A percentile compares a stretch with the other conserved stretches of the same genome.
phyloP scores from a whole-genome alignment of 2,888 invertebrate species.

The Mythimna vitellina region DNA sequence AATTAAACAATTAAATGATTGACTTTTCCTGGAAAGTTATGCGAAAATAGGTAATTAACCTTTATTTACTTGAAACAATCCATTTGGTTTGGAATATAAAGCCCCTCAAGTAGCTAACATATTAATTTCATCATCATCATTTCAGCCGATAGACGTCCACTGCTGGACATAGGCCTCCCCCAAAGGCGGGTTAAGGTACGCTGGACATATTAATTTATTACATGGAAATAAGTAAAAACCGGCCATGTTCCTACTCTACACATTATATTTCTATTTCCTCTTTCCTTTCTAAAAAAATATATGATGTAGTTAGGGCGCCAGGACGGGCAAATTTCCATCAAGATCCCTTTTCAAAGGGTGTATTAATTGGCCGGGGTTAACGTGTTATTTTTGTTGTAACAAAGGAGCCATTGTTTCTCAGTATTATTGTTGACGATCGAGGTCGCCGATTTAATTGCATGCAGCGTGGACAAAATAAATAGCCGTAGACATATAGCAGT shows the following conservation, averaged over 20 bases:
- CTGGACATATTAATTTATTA: too few relatives aligned
- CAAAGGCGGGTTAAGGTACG: too few relatives aligned
- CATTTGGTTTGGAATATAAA: neutral
- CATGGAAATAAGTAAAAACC: constrained; percentile 4
- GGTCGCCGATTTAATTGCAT: constrained; percentile 62
- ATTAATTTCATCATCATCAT: too few relatives aligned
- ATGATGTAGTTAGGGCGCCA: constrained; percentile 4
- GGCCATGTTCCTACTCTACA: neutral
- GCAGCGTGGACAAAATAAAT: constrained; percentile 61
- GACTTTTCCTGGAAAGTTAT: constrained; percentile 9
- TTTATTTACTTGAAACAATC: neutral
- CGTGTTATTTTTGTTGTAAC: constrained; percentile 52
- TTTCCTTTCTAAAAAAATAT: constrained; percentile 18
- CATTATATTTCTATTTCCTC: constrained; percentile 3
- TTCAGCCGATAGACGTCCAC: too few relatives aligned
- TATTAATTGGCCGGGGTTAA: constrained; percentile 38
- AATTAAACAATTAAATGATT: constrained; percentile 8
- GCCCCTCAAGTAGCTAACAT: neutral
- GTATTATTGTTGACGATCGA: constrained; percentile 58
- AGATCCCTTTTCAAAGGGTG: constrained; percentile 37
- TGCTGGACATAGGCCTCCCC: too few relatives aligned
- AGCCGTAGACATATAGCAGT: constrained; percentile 50
- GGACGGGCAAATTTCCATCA: constrained; percentile 19
- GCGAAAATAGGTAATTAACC: neutral
- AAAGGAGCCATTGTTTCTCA: constrained; percentile 56